Base-by-base conservation (phyloP, 2,113 vertebrate genomes). In the Brachyhypopomus occidentalis region DNA sequence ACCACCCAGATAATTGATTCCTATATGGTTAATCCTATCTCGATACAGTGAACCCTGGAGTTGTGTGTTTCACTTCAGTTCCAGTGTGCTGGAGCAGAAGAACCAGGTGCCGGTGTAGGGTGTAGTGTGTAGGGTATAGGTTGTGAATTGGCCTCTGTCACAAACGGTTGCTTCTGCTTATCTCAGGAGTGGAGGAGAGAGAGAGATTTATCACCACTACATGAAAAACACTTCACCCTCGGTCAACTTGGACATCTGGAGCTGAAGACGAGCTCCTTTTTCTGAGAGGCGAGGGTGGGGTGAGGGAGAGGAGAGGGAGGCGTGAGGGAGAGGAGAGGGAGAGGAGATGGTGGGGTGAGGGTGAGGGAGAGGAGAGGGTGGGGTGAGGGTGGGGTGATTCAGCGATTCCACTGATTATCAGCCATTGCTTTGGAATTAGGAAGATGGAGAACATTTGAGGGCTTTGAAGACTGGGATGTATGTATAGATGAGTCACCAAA, bases 191-290 rank as follows among this genome's bases (percentile, higher is more conserved):
- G 5, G 5, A 9, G 62, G 38, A 73, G 72, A 14, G 30, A 72
- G 25, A 70, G 22, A 78, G 25, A 66, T 63, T 9, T 45, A 56
- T 41, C 59, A 71, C 63, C n/a, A 4, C 70, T 56, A 56, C 64
- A 76, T 79, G 4, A 75, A 78, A 82, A 74, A 75, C 34, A 52
- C 19, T 56, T 41, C 22, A 34, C 56, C 27, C 64, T 71, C 0
- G 36, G 30, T 76, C 27, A 20, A 70, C 55, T 19, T 17, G 48
- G 55, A 80, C 83, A 81, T 84, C 83, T 84, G 83, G 58, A 77
- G 30, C 73, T 58, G 58, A 77, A 23, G 22, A 12, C n/a, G 62
- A 63, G 73, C 34, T 63, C 59, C 64, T 56, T 56, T 45, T 59
- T 64, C 55, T 5, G 27, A 41, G 70, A 72, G 30, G 30, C 1